phyloP scores from a whole-genome alignment of 2,113 vertebrate species.

The Spheniscus mendiculus region DNA sequence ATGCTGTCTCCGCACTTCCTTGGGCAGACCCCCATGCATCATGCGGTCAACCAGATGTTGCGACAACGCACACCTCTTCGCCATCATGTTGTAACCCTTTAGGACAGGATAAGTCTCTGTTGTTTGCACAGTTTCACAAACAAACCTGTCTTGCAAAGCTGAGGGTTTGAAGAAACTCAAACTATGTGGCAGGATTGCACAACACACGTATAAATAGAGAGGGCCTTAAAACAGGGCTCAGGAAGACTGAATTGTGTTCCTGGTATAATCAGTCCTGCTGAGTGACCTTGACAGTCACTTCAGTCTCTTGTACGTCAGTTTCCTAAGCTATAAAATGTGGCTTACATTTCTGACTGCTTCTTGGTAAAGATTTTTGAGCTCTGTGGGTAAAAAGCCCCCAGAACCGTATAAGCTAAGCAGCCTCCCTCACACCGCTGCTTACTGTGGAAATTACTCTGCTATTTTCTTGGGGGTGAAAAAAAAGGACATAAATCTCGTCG shows the following conservation, averaged over 20 bases:
- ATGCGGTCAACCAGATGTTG: fast-evolving
- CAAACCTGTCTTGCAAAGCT: background rate
- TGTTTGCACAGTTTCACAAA: background rate
- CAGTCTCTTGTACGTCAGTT: background rate
- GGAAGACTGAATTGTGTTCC: background rate
- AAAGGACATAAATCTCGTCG: background rate
- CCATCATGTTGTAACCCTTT: background rate
- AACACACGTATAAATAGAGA: background rate
- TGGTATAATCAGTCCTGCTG: background rate
- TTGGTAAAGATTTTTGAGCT: background rate
- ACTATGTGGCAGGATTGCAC: background rate
- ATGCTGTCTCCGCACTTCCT: background rate
- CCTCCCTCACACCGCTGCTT: background rate
- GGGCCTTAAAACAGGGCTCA: background rate
- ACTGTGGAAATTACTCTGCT: background rate
- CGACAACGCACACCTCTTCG: fast-evolving
- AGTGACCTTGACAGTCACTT: background rate
- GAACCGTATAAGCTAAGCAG: background rate
- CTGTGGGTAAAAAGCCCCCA: background rate
- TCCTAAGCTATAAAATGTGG: background rate
- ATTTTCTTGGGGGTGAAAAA: background rate
- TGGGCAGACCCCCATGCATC: background rate
- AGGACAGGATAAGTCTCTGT: background rate
- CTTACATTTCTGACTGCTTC: background rate
- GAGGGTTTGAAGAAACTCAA: background rate